phyloP scores from a whole-genome alignment of 1,140 invertebrate species.

The Steinernema khuongi region DNA sequence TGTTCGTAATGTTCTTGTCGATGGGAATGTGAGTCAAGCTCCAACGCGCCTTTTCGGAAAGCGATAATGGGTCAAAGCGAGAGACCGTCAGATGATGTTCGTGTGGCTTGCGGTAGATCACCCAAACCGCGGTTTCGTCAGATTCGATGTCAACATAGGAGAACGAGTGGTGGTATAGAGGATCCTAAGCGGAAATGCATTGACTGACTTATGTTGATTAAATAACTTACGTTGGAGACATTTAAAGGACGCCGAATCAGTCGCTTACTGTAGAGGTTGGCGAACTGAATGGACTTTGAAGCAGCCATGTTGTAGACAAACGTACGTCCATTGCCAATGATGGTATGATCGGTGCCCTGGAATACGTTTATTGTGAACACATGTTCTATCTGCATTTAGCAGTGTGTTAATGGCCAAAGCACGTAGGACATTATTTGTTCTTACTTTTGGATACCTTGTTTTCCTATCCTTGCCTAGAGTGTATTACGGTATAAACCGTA shows the following conservation, averaged over 20 bases:
- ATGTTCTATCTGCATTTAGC: no score
- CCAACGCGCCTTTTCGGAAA: not conserved
- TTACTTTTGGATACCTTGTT: no score
- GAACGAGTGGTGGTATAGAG: not conserved
- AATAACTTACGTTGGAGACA: slow-evolving; percentile 28
- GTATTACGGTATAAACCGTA: no score
- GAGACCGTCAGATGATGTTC: not conserved
- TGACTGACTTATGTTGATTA: not conserved
- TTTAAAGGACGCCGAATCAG: slow-evolving; percentile 28
- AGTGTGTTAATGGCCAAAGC: no score
- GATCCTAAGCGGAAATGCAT: slow-evolving; percentile 6
- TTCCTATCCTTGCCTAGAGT: no score
- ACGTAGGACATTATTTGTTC: no score
- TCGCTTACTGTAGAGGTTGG: slow-evolving; percentile 25
- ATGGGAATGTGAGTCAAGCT: not conserved
- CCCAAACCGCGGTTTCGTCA: not conserved
- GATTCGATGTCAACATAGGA: not conserved
- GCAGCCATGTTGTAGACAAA: slow-evolving; percentile 36
- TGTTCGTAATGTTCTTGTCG: slow-evolving; percentile 3
- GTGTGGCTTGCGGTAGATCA: not conserved
- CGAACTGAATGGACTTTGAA: slow-evolving; percentile 18
- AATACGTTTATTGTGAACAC: no score
- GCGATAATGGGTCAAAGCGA: not conserved
- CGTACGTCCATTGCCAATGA: slow-evolving; percentile 16
- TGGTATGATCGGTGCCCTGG: slow-evolving; percentile 34